Evolutionary conservation across 2,797 vertebrate species (phyloP).

Genomic region (Bufotes viridis): DNA sequence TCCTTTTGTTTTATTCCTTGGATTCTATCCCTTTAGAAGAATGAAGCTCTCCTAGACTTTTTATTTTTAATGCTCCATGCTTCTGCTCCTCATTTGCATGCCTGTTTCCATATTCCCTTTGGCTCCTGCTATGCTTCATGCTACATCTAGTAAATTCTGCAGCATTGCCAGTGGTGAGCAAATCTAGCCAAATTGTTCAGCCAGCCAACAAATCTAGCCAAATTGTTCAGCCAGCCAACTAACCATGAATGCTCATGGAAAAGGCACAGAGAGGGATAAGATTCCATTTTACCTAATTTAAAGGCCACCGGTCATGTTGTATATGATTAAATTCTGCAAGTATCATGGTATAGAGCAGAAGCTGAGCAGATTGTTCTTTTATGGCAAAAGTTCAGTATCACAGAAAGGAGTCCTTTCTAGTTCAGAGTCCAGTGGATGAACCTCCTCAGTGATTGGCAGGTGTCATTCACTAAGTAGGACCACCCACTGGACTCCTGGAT

Average conservation of each 20-base stretch:
- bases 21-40: neutral
- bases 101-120: slow-evolving; percentile 52
- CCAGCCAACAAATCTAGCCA: neutral
- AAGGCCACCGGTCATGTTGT: neutral
- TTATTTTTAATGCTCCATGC: slow-evolving; percentile 21
- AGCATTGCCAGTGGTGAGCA: neutral
- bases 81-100: slow-evolving; percentile 57
- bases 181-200: slow-evolving; percentile 35
- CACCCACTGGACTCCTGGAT: too few species aligned
- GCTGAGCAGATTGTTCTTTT: too few species aligned
- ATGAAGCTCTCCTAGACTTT: neutral
- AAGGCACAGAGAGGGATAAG: neutral
- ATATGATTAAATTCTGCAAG: too few species aligned
- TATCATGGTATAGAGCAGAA: too few species aligned
- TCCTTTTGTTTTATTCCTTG: neutral
- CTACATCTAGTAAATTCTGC: slow-evolving; percentile 29
- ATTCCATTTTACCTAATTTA: neutral
- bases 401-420: too few species aligned
- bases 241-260: neutral
- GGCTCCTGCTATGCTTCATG: slow-evolving; percentile 52
- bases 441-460: too few species aligned
- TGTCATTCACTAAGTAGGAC: too few species aligned
- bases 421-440: too few species aligned
- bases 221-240: slow-evolving; percentile 9
- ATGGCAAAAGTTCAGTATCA: too few species aligned